phyloP scores from a whole-genome alignment of 2,888 invertebrate species.

The Fragum whitleyi region DNA sequence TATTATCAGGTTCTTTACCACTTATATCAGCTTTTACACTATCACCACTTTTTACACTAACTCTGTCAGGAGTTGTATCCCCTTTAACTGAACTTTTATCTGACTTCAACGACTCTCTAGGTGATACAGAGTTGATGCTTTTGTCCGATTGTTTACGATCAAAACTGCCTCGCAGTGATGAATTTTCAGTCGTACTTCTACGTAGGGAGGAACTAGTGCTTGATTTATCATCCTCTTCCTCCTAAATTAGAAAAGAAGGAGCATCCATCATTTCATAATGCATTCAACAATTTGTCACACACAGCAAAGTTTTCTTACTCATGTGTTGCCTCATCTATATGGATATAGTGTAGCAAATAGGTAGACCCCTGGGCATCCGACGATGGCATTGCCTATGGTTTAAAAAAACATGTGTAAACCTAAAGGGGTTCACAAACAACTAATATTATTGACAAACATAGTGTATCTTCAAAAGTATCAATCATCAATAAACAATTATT shows the following conservation, averaged over 20 bases:
- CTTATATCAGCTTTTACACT: slow-evolving; percentile 5
- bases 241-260: slow-evolving; percentile 7
- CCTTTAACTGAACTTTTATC: slow-evolving; percentile 14
- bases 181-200: slow-evolving; percentile 18
- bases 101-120: slow-evolving; percentile 4
- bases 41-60: slow-evolving; percentile 21
- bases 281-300: neutral
- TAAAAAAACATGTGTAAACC: no score
- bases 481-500: no score
- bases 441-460: no score
- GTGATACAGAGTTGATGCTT: neutral
- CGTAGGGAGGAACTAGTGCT: neutral
- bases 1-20: slow-evolving; percentile 14
- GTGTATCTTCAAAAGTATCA: no score
- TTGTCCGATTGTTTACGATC: slow-evolving; percentile 17
- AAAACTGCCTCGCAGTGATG: slow-evolving; percentile 12
- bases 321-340: neutral
- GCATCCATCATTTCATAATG: neutral
- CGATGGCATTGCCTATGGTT: no score
- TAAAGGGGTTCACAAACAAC: no score
- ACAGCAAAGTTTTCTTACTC: neutral
- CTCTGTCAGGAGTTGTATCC: slow-evolving; percentile 5
- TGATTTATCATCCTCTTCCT: slow-evolving; percentile 16
- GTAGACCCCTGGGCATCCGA: no score
- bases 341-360: neutral